Evolutionary conservation across 2,888 invertebrate species (phyloP).

Genomic region (Endomychus coccineus): DNA sequence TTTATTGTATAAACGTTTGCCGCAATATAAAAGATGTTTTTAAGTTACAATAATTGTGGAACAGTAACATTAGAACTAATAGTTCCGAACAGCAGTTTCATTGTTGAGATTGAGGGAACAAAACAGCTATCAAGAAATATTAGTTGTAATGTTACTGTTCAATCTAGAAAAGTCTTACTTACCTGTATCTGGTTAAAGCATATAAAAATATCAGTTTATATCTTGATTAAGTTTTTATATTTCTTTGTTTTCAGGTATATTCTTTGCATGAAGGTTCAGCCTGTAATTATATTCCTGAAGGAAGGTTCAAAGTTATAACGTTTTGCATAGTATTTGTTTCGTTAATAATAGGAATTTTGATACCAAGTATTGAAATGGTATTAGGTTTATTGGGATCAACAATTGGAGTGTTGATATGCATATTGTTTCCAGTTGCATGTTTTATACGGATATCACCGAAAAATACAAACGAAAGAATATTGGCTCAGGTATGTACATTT

Average conservation of each 20-base stretch:
- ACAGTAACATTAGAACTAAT: too few species aligned
- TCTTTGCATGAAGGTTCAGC: slow-evolving; percentile 53
- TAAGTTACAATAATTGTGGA: too few species aligned
- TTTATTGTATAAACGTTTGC: too few species aligned
- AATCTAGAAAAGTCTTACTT: too few species aligned
- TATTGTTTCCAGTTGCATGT: slow-evolving; percentile 86
- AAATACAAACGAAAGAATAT: slow-evolving; percentile 71
- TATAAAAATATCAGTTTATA: too few species aligned
- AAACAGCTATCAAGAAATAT: too few species aligned
- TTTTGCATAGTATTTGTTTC: slow-evolving; percentile 68
- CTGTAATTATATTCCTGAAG: slow-evolving; percentile 71
- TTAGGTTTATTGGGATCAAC: slow-evolving; percentile 92
- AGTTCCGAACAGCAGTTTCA: too few species aligned
- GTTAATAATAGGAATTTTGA: slow-evolving; percentile 70
- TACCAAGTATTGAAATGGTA: slow-evolving; percentile 92
- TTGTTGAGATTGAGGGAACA: too few species aligned
- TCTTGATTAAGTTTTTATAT: too few species aligned
- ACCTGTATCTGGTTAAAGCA: too few species aligned
- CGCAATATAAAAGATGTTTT: too few species aligned
- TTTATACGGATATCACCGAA: slow-evolving; percentile 79
- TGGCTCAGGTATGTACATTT: slow-evolving; percentile 66
- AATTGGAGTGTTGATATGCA: slow-evolving; percentile 87
- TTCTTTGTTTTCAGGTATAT: slow-evolving; percentile 52
- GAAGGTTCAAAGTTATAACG: slow-evolving; percentile 77
- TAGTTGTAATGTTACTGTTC: too few species aligned